A percentile compares a stretch with the other conserved stretches of the same genome.
These are phyloP conservation scores for Halesus radiatus DNA, from an alignment of 1,140 invertebrate species.

Conservation along the genomic window DNA sequence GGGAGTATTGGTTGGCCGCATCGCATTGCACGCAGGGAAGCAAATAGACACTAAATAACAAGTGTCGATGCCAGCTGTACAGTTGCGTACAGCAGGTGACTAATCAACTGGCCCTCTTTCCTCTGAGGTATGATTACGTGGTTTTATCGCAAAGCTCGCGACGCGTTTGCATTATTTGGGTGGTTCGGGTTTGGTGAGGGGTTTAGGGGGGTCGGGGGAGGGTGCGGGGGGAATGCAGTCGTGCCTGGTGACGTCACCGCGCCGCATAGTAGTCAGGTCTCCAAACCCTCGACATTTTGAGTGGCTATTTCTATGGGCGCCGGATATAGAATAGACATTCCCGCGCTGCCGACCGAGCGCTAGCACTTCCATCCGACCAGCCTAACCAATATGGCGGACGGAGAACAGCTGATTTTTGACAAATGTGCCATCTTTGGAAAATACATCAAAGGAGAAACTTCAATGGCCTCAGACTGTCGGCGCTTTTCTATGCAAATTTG, in stretches of 20 bases:
- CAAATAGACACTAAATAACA: neutral
- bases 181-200: neutral
- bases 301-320: slow-evolving; percentile 52
- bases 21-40: neutral
- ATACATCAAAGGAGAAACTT: neutral
- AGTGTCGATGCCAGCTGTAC: neutral
- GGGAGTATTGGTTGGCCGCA: neutral
- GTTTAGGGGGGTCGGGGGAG: neutral
- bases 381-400: slow-evolving; percentile 30
- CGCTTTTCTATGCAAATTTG: too few relatives aligned
- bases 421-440: slow-evolving; percentile 19
- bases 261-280: slow-evolving; percentile 55
- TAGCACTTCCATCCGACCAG: too few relatives aligned
- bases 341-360: neutral
- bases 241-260: slow-evolving; percentile 34
- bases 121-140: neutral
- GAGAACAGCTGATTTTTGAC: slow-evolving; percentile 36
- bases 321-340: slow-evolving; percentile 36
- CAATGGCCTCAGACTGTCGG: too few relatives aligned
- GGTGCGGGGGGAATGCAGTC: slow-evolving; percentile 31
- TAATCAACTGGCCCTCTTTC: neutral
- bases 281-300: slow-evolving; percentile 56
- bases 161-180: neutral
- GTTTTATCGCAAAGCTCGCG: neutral
- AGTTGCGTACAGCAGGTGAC: too few relatives aligned